A percentile compares a stretch with the other conserved stretches of the same genome.
These are phyloP conservation scores for Aplidium turbinatum DNA, from an alignment of 23 tunicate species.

Conservation along the genomic window DNA sequence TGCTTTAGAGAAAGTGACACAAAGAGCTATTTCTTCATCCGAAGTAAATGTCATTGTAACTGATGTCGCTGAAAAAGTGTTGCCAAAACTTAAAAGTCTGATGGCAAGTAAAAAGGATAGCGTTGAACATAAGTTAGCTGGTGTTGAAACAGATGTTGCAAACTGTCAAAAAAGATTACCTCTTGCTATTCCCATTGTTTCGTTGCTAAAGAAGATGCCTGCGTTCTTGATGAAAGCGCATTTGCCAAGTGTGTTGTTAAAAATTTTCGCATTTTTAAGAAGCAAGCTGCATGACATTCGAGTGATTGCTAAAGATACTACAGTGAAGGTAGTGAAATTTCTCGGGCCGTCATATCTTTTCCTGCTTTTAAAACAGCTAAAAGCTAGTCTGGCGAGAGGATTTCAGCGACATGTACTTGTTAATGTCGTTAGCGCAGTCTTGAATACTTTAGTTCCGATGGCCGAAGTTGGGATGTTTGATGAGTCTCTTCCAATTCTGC, in stretches of 20 bases:
- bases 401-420: conserved; percentile 80
- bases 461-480: conserved; percentile 65
- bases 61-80: conserved; percentile 29
- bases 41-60: conserved; percentile 10
- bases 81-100: conserved; percentile 43
- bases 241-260: conserved; percentile 53
- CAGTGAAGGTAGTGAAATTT: conserved; percentile 23
- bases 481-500: conserved; percentile 28
- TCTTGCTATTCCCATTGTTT: conserved; percentile 74
- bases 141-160: conserved; percentile 45
- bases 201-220: conserved; percentile 61
- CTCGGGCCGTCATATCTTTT: conserved; percentile 47
- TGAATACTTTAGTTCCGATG: conserved; percentile 11
- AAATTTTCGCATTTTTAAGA: conserved; percentile 67
- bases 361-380: conserved; percentile 59
- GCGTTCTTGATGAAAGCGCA: conserved; percentile 21
- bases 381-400: conserved; percentile 63
- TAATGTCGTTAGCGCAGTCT: conserved; percentile 34
- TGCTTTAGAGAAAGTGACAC: neutral
- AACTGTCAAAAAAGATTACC: conserved; percentile 51
- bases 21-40: neutral
- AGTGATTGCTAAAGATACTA: conserved; percentile 36
- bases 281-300: conserved; percentile 60
- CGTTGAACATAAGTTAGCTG: conserved; percentile 51
- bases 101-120: conserved; percentile 46